Base-by-base conservation (phyloP, 2,888 invertebrate species). In the Oxycera nigricornis region DNA sequence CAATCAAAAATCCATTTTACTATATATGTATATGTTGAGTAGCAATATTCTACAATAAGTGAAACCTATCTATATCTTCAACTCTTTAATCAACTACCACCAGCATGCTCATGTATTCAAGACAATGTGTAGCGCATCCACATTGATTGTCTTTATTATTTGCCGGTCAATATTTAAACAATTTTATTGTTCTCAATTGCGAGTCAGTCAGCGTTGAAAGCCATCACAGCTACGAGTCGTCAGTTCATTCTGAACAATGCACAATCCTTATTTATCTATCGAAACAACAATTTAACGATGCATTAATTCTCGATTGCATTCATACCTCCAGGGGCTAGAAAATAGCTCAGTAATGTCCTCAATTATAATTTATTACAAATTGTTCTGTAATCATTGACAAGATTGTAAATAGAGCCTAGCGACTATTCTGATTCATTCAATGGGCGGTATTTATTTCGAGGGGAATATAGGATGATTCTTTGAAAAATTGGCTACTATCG, bases 341-440 rank as follows among this genome's bases (percentile, higher is more conserved):
- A 46, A 46, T 35, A 11, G 6, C 11, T 7, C 52, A 11, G 7
- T 55, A 55, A 22, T 55, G 52, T 55, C 52, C 52, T 17, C 17
- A 14, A 28, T 30, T 31, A 30, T 14, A 61, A 61, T 61, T 61
- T 61, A 61, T 61, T 31, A 28, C 26, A 61, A 61, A 61, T 31
- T 61, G 61, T 28, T 61, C 31, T 17, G 20, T 28, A 59, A 28
- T 26, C 24, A 59, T 28, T 55, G 24, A n/a, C 7, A 24, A 59
- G 24, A 28, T 59, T 59, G 59, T 59, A 59, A 59, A 59, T 61
- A 31, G 31, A 28, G 30, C 17, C n/a, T 11, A 9, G 17, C 9
- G 30, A 59, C 30, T 59, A 59, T n/a, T n/a, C n/a, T n/a, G n/a
- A n/a, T n/a, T n/a, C n/a, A n/a, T n/a, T n/a, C n/a, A n/a, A n/a